A percentile compares a stretch with the other conserved stretches of the same genome.
Conservation (phyloP, 1,140 invertebrate species). For the Delia radicum region DNA sequence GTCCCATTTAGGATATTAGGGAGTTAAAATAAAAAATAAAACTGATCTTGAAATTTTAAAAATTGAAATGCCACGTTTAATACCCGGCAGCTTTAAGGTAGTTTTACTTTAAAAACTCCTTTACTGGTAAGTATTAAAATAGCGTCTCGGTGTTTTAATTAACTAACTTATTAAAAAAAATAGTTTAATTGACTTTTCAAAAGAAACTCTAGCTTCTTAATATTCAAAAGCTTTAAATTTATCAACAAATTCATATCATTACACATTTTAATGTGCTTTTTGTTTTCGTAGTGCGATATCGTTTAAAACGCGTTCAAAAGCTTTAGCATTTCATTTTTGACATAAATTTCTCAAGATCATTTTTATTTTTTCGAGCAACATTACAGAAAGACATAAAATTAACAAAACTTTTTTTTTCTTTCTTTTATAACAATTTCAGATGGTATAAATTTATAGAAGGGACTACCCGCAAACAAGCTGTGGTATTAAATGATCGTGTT, state of each 20-base stretch:
- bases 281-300: not conserved
- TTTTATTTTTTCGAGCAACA: conserved; percentile 25
- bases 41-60: conserved; percentile 1
- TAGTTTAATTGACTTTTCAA: not conserved
- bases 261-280: conserved; percentile 22
- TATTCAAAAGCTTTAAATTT: too few species aligned
- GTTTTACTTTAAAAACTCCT: not conserved
- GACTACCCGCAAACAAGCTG: conserved; percentile 77
- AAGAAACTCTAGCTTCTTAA: not conserved
- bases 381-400: not conserved
- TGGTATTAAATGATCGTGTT: conserved; percentile 80
- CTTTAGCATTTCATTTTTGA: conserved; percentile 31
- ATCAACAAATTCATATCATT: not conserved
- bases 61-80: not conserved
- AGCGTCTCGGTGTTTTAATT: not conserved
- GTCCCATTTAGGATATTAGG: not conserved
- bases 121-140: not conserved
- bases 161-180: not conserved
- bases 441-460: conserved; percentile 93
- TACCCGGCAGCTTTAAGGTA: not conserved
- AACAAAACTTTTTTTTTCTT: not conserved
- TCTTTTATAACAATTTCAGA: conserved; percentile 61
- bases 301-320: not conserved
- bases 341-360: conserved; percentile 27
- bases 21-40: not conserved